Evolutionary conservation across 2,113 vertebrate species (phyloP).

Genomic region (Xiphias gladius): DNA sequence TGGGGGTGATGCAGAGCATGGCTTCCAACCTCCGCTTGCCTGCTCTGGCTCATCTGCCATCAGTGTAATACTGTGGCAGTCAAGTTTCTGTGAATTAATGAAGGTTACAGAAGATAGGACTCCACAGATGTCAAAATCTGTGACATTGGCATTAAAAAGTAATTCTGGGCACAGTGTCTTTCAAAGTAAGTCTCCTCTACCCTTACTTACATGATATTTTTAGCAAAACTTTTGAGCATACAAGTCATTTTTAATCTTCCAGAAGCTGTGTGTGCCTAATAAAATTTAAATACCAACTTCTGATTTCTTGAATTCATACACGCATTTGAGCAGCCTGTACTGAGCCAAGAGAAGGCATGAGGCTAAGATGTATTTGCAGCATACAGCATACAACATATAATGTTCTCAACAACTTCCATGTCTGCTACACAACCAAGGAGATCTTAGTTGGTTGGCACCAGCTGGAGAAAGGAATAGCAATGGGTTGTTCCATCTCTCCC

Average conservation of each 20-base stretch:
- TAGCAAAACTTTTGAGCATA: neutral
- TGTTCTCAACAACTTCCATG: neutral
- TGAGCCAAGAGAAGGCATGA: neutral
- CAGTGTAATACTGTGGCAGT: neutral
- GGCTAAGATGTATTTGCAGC: neutral
- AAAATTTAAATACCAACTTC: neutral
- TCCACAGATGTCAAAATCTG: constrained; percentile 15
- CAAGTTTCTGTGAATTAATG: constrained; percentile 35
- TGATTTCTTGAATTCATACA: neutral
- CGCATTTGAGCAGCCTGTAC: neutral
- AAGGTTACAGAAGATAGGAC: constrained; percentile 47
- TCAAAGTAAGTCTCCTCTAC: neutral
- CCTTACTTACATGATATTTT: neutral
- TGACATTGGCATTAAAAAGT: constrained; percentile 18
- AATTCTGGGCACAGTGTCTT: constrained; percentile 2
- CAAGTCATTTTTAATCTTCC: neutral
- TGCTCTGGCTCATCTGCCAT: constrained; percentile 5
- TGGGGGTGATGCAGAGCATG: constrained; percentile 16
- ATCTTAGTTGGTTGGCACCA: neutral
- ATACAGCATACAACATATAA: neutral
- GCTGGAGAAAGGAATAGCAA: neutral
- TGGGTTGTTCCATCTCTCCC: neutral
- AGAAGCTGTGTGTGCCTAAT: neutral
- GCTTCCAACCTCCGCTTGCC: constrained; percentile 23
- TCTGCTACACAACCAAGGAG: neutral